Base-by-base conservation (phyloP, 2,797 vertebrate genomes). In the Labeo calbasu region DNA sequence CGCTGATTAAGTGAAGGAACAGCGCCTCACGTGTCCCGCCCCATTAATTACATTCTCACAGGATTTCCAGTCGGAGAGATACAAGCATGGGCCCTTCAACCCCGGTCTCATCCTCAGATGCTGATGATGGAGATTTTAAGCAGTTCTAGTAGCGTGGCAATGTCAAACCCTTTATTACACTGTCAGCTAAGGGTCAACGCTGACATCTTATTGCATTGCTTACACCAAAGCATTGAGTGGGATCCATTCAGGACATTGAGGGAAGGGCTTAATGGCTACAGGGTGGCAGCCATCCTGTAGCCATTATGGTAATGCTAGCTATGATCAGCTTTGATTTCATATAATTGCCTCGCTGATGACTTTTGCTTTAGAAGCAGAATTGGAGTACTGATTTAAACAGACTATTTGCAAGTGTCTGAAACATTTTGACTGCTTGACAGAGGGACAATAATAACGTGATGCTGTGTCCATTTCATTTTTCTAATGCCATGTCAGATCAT, bases 21-120 rank as follows among this genome's bases (percentile, higher is more conserved):
- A 77, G 76, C 63, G 79, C 80, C 81, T 83, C 77, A 36, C 48
- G 77, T 72, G 79, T 88, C 84, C 84, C 73, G 61, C 63, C 59
- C 77, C 66, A 86, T 82, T 89, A 89, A 89, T 87, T 89, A 80
- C 76, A 61, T 61, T 82, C 71, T 79, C 83, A 3, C 51, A 86
- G 72, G 65, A 85, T 71, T 86, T 69, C 46, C 81, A 76, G 76
- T 77, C 82, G 63, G 80, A 87, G 57, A 87, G 57, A 84, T 75
- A 46, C 78, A 61, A 59, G 23, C 68, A 73, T 23, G 28, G 61
- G 73, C 70, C 81, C 72, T 84, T 84, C 75, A 40, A 78, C 82
- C 25, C 43, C 40, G 9, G 40, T 6, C 65, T 48, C 53, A 50
- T 84, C 21, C 61, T 66, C 61, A 32, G 23, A n/a, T 84, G 75